phyloP scores from a whole-genome alignment of 2,113 vertebrate species.

The Salvelinus sp. region DNA sequence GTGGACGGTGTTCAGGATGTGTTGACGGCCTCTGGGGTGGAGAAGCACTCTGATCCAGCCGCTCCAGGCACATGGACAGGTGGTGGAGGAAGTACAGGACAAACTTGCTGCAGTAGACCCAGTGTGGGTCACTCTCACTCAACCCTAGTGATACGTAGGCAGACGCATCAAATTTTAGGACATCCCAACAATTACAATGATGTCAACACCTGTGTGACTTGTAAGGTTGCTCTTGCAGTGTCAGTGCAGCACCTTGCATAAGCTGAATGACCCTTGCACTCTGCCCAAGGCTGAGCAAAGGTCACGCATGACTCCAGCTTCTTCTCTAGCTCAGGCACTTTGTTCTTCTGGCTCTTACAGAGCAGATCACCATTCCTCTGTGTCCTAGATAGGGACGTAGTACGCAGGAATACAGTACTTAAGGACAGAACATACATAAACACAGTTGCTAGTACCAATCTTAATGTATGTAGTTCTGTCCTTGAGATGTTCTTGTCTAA shows the following conservation, averaged over 20 bases:
- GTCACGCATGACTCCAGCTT: constrained; percentile 59
- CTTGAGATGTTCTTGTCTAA: too few relatives aligned
- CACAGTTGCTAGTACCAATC: not conserved
- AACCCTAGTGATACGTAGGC: constrained; percentile 52
- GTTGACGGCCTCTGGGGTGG: constrained; percentile 51
- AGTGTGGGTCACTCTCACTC: constrained; percentile 65
- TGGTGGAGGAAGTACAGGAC: constrained; percentile 65
- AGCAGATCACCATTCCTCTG: constrained; percentile 62
- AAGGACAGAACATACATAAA: not conserved
- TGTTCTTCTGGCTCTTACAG: constrained; percentile 67
- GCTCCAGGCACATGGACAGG: constrained; percentile 62
- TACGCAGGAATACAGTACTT: constrained; percentile 8
- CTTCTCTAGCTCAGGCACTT: constrained; percentile 43
- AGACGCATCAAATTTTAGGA: not conserved
- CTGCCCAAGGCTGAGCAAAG: constrained; percentile 62
- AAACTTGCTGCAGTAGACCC: constrained; percentile 74
- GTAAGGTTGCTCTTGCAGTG: not conserved
- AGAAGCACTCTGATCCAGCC: constrained; percentile 61
- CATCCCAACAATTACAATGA: not conserved
- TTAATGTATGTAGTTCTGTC: too few relatives aligned
- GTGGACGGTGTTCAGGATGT: constrained; percentile 45
- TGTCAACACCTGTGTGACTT: too few relatives aligned
- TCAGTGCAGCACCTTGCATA: constrained; percentile 66
- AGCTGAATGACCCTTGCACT: constrained; percentile 65
- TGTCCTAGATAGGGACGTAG: constrained; percentile 57